Evolutionary conservation across 2,888 invertebrate genomes (phyloP).

Genomic region (Cantharis flavilabris): DNA sequence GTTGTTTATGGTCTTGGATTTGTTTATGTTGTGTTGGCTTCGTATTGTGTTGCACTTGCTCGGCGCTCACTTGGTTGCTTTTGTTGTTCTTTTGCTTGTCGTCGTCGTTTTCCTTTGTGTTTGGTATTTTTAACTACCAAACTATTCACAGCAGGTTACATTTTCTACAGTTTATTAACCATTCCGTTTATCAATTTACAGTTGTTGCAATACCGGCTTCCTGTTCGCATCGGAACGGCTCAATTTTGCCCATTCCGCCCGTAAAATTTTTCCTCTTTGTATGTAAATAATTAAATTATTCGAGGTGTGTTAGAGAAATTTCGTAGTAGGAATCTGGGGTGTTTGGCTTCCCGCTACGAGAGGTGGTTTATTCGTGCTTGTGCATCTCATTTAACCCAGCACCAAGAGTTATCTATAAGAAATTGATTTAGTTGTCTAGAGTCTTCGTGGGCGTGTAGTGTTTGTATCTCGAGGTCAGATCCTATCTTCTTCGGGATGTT

Average conservation of each 20-base stretch:
- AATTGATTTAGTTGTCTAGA: constrained; percentile 58
- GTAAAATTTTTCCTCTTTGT: not conserved
- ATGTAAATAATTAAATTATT: not conserved
- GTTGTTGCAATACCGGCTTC: not conserved
- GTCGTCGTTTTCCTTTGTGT: constrained; percentile 22
- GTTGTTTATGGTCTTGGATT: constrained; percentile 47
- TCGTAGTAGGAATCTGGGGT: constrained; percentile 4
- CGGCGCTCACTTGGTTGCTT: constrained; percentile 23
- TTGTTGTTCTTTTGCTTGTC: constrained; percentile 22
- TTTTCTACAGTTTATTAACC: constrained; percentile 14
- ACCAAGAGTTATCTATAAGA: constrained; percentile 42
- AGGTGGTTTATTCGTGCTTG: constrained; percentile 40
- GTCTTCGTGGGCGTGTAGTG: constrained; percentile 55
- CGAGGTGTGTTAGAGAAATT: not conserved
- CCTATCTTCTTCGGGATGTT: constrained; percentile 48
- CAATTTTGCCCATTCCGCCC: not conserved
- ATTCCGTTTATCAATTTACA: not conserved
- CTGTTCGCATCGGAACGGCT: not conserved
- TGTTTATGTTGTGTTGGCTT: constrained; percentile 53
- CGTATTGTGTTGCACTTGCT: constrained; percentile 47
- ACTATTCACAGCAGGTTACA: constrained; percentile 13
- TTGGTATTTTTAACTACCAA: constrained; percentile 8
- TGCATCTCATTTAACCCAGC: constrained; percentile 46
- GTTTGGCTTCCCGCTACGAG: constrained; percentile 23
- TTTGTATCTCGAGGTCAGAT: constrained; percentile 54